phyloP scores from a whole-genome alignment of 2,888 invertebrate genomes.

The Sclerodermus sp. region DNA sequence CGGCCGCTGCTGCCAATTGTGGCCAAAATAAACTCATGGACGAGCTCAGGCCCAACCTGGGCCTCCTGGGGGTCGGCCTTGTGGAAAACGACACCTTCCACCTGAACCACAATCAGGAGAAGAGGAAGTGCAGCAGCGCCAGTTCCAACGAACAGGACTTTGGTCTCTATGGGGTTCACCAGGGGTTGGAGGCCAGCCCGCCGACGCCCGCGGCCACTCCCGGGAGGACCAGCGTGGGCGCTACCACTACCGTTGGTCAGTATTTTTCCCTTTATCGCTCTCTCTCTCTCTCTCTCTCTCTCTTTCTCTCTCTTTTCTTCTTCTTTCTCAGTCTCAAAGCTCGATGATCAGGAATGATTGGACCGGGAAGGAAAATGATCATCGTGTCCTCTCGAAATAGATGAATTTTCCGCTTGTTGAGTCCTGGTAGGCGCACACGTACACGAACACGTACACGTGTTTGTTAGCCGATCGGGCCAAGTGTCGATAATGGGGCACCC shows the following conservation, averaged over 20 bases:
- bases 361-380: slow-evolving; percentile 37
- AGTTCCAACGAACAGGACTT: slow-evolving; percentile 87
- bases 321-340: too few species aligned
- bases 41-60: slow-evolving; percentile 81
- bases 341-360: not conserved
- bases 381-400: slow-evolving; percentile 46
- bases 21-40: slow-evolving; percentile 85
- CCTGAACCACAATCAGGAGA: slow-evolving; percentile 60
- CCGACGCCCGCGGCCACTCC: slow-evolving; percentile 53
- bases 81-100: slow-evolving; percentile 77
- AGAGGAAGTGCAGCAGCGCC: slow-evolving; percentile 77
- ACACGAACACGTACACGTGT: too few species aligned
- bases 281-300: not conserved
- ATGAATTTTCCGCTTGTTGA: slow-evolving; percentile 53
- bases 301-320: not conserved
- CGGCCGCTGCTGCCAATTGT: slow-evolving; percentile 60
- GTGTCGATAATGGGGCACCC: slow-evolving; percentile 38
- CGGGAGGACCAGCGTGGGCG: slow-evolving; percentile 51
- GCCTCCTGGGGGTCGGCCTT: slow-evolving; percentile 76
- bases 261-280: slow-evolving; percentile 5
- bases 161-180: slow-evolving; percentile 74
- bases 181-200: slow-evolving; percentile 56
- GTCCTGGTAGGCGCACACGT: slow-evolving; percentile 35
- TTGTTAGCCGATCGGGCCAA: slow-evolving; percentile 14
- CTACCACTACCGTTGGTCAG: slow-evolving; percentile 49